Conservation (phyloP, 2,888 invertebrate species). For the Coelinius sp. region DNA sequence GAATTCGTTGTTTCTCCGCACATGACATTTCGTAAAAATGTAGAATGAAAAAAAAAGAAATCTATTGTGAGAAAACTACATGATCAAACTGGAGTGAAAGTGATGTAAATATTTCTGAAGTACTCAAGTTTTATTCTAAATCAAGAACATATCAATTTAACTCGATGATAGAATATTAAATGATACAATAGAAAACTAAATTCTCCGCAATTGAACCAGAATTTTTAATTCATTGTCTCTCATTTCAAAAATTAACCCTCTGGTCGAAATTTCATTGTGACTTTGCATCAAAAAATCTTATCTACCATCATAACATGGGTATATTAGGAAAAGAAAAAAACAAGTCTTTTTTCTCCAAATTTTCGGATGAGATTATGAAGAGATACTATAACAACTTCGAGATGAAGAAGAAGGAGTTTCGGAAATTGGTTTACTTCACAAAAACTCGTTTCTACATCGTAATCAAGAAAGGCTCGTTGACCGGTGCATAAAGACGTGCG, state of each 20-base stretch:
- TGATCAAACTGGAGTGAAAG: background rate
- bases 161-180: no score
- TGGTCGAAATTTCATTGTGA: no score
- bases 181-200: no score
- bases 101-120: background rate
- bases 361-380: background rate
- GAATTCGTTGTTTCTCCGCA: background rate
- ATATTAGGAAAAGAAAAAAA: background rate
- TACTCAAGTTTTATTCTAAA: no score
- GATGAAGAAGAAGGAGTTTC: background rate
- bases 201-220: no score
- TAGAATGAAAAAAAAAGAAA: background rate
- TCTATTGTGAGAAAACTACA: background rate
- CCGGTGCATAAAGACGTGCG: constrained; percentile 12
- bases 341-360: no score
- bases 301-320: no score
- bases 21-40: background rate
- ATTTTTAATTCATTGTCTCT: no score
- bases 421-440: background rate
- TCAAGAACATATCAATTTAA: no score
- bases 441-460: constrained; percentile 2
- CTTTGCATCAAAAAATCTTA: no score
- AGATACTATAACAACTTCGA: background rate
- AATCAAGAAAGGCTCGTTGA: constrained; percentile 13
- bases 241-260: no score